A percentile compares a stretch with the other conserved stretches of the same genome.
phyloP scores from a whole-genome alignment of 2,888 invertebrate genomes.

The Brachylomia viminalis region DNA sequence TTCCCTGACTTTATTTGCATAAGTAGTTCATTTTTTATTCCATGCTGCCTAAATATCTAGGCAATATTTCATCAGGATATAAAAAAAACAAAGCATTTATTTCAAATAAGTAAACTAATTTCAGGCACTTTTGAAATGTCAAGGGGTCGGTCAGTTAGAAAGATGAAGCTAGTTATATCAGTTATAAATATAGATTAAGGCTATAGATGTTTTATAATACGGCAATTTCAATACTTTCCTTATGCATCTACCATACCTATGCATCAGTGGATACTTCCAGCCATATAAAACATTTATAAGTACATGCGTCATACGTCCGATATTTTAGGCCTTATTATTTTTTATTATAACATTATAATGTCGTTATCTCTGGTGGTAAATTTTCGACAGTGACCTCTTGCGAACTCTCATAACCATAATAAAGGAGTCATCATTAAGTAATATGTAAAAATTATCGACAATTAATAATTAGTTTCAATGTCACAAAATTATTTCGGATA shows the following conservation, averaged over 20 bases:
- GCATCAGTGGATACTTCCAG: background rate
- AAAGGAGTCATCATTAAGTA: background rate
- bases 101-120: too few species aligned
- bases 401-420: background rate
- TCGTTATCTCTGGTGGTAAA: slow-evolving; percentile 1
- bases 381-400: slow-evolving; percentile 11
- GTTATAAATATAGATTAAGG: background rate
- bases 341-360: background rate
- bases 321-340: background rate
- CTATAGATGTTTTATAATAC: too few species aligned
- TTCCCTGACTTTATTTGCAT: background rate
- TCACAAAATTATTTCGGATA: background rate
- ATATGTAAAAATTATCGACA: background rate
- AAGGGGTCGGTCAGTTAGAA: too few species aligned
- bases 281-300: background rate
- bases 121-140: too few species aligned
- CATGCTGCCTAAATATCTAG: background rate
- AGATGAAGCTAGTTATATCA: too few species aligned
- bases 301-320: background rate
- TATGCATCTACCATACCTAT: background rate
- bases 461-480: background rate
- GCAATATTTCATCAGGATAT: background rate
- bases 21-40: background rate
- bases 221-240: background rate
- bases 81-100: too few species aligned